Evolutionary conservation across 2,888 invertebrate species (phyloP).

Genomic region (Xylophagus ater): DNA sequence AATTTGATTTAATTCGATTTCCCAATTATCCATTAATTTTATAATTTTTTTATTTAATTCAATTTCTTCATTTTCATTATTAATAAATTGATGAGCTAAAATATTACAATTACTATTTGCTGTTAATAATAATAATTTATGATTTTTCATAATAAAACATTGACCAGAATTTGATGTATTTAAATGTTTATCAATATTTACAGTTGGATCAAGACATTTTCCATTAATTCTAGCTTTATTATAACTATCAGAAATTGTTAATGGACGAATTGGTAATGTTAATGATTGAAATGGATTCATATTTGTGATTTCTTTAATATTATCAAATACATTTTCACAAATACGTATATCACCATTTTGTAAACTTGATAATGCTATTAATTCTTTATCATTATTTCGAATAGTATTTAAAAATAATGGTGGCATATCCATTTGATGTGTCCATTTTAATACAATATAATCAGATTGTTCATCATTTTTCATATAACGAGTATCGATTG

Average conservation of each 20-base stretch:
- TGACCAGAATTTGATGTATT: conserved; percentile 28
- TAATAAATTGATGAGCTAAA: conserved; percentile 13
- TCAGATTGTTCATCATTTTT: conserved; percentile 18
- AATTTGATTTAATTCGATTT: conserved; percentile 1
- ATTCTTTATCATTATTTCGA: conserved; percentile 23
- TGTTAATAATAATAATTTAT: conserved; percentile 23
- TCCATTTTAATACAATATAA: conserved; percentile 27
- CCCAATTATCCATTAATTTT: conserved; percentile 7
- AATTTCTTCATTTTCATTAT: conserved; percentile 3
- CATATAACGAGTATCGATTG: conserved; percentile 27
- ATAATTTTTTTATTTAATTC: conserved; percentile 1
- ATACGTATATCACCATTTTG: conserved; percentile 27
- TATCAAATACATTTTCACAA: conserved; percentile 22
- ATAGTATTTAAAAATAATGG: conserved; percentile 27
- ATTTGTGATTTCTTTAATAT: conserved; percentile 13
- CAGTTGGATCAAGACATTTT: conserved; percentile 22
- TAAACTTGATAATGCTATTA: conserved; percentile 25
- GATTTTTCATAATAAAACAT: conserved; percentile 21
- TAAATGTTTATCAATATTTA: conserved; percentile 26
- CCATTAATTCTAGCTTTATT: conserved; percentile 22
- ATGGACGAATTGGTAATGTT: conserved; percentile 27
- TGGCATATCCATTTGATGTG: conserved; percentile 29
- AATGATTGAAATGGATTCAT: conserved; percentile 21
- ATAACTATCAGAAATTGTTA: conserved; percentile 24
- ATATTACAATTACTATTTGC: conserved; percentile 32